phyloP scores from a whole-genome alignment of 2,113 vertebrate genomes.

The Ctenomys sociabilis region DNA sequence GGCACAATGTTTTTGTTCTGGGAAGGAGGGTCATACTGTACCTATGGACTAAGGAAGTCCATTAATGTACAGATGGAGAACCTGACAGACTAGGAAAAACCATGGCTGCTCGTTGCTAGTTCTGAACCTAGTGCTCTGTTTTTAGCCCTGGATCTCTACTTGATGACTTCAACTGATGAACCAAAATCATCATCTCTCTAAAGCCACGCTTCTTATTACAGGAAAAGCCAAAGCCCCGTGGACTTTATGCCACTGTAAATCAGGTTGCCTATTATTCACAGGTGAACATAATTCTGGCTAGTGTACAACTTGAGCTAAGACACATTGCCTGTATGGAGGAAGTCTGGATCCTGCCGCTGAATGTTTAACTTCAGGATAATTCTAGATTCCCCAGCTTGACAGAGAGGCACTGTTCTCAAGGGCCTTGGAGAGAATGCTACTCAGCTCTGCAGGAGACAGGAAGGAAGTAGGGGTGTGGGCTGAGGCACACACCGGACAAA shows the following conservation, averaged over 20 bases:
- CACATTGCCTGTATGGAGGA: background rate
- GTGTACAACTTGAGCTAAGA: background rate
- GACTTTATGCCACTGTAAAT: background rate
- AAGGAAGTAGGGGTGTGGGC: background rate
- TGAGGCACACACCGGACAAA: background rate
- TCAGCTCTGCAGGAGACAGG: conserved; percentile 27
- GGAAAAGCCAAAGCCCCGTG: background rate
- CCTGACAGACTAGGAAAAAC: background rate
- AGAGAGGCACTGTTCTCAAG: background rate
- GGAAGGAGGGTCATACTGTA: too few species aligned
- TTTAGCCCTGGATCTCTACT: background rate
- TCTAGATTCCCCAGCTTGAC: background rate
- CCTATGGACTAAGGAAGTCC: background rate
- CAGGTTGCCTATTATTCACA: background rate
- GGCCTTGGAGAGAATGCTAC: background rate
- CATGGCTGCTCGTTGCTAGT: background rate
- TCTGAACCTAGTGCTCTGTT: background rate
- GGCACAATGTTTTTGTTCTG: background rate
- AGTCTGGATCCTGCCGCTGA: background rate
- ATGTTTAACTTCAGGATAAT: conserved; percentile 24
- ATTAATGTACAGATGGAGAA: background rate
- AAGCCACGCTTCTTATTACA: background rate
- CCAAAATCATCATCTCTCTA: background rate
- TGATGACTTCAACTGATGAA: background rate
- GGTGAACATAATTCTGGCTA: background rate